A percentile compares a stretch with the other conserved stretches of the same genome.
phyloP scores from a whole-genome alignment of 2,797 vertebrate species.

The Sitta carolinensis region DNA sequence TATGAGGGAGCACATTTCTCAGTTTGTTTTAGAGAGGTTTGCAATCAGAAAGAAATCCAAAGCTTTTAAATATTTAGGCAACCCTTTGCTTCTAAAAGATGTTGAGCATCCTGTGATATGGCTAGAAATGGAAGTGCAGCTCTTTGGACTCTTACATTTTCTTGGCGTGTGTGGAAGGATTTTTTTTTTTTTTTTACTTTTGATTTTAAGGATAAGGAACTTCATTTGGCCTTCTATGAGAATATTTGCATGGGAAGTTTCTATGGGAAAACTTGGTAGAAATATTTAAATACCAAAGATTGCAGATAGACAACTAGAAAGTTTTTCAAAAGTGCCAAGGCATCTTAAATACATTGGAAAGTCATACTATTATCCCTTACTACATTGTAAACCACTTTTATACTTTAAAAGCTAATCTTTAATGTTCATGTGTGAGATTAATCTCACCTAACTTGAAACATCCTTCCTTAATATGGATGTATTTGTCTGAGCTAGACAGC shows the following conservation, averaged over 20 bases:
- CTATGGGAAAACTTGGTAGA: neutral
- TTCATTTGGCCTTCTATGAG: neutral
- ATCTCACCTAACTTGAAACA: neutral
- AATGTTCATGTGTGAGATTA: neutral
- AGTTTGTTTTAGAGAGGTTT: neutral
- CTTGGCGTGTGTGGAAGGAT: neutral
- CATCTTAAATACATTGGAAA: neutral
- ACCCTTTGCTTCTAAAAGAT: neutral
- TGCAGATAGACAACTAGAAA: neutral
- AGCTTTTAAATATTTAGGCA: neutral
- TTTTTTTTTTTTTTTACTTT: neutral
- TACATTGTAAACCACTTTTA: neutral
- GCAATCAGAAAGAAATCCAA: neutral
- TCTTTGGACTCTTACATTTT: neutral
- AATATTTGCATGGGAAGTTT: neutral
- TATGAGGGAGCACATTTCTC: neutral
- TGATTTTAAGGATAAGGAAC: neutral
- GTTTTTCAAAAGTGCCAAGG: neutral
- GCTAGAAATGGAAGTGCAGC: neutral
- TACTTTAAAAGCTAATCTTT: neutral
- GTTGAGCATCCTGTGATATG: neutral
- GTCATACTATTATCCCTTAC: neutral
- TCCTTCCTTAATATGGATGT: neutral
- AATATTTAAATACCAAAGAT: neutral
- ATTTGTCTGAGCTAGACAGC: neutral